Conservation (phyloP, 1,140 invertebrate genomes). For the Ips nitidus region DNA sequence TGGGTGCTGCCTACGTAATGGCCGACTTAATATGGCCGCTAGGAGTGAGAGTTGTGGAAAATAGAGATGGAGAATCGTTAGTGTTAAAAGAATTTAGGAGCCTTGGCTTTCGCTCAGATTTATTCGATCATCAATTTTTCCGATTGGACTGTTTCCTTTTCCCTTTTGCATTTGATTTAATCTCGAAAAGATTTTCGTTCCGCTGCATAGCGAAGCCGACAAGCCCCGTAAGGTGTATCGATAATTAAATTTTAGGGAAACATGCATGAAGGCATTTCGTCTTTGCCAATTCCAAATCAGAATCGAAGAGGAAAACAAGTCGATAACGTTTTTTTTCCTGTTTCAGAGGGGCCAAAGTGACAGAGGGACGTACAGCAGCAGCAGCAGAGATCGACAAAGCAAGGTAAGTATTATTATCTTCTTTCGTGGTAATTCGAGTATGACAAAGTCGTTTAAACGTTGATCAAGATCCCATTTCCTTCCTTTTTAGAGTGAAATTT, state of each 20-base stretch:
- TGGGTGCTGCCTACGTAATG: no score
- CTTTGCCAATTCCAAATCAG: neutral
- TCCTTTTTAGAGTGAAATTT: no score
- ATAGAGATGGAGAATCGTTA: no score
- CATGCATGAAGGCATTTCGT: neutral
- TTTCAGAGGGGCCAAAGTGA: slow-evolving; percentile 34
- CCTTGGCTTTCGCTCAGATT: neutral
- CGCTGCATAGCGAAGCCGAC: neutral
- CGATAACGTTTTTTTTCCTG: slow-evolving; percentile 7
- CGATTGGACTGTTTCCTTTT: neutral
- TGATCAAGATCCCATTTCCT: no score
- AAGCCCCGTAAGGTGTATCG: neutral
- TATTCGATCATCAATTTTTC: slow-evolving; percentile 1
- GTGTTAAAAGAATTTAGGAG: no score
- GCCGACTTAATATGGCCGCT: no score
- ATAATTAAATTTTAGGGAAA: slow-evolving; percentile 1
- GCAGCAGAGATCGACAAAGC: slow-evolving; percentile 28
- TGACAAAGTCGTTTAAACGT: no score
- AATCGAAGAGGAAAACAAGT: neutral
- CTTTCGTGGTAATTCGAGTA: no score
- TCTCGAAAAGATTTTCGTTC: neutral
- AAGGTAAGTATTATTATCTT: slow-evolving; percentile 20
- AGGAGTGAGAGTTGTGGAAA: no score
- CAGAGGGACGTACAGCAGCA: slow-evolving; percentile 22
- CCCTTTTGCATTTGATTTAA: neutral